Conservation (phyloP, 2,797 vertebrate genomes). For the Sebastes hubbsi region DNA sequence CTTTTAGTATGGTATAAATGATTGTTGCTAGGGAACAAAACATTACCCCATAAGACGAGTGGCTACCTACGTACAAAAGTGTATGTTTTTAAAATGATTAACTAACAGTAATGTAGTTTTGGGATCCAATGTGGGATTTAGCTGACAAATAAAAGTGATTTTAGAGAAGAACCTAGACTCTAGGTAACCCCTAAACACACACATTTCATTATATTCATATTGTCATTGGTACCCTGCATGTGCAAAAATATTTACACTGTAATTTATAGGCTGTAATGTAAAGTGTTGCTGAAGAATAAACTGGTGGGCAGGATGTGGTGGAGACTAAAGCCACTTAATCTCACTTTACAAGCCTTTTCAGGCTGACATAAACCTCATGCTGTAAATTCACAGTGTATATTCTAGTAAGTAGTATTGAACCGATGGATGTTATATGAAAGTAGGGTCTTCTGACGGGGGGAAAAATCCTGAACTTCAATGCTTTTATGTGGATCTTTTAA, state of each 20-base stretch:
- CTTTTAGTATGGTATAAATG: not conserved
- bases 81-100: no score
- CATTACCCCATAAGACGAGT: not conserved
- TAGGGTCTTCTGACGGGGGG: not conserved
- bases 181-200: not conserved
- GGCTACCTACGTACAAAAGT: no score
- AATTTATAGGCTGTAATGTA: not conserved
- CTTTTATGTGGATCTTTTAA: not conserved
- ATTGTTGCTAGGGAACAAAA: not conserved
- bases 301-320: not conserved
- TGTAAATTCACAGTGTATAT: slow-evolving; percentile 51
- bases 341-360: not conserved
- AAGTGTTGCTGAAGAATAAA: not conserved
- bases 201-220: not conserved
- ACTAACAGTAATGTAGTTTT: not conserved
- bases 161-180: no score
- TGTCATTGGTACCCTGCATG: not conserved
- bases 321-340: not conserved
- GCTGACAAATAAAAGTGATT: no score
- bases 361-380: slow-evolving; percentile 5
- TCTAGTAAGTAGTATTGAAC: not conserved
- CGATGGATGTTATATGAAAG: not conserved
- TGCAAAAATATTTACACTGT: not conserved
- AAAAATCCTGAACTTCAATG: not conserved
- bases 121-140: not conserved